A percentile compares a stretch with the other conserved stretches of the same genome.
Conservation (phyloP, 2,113 vertebrate genomes). For the Coturnix japonica region DNA sequence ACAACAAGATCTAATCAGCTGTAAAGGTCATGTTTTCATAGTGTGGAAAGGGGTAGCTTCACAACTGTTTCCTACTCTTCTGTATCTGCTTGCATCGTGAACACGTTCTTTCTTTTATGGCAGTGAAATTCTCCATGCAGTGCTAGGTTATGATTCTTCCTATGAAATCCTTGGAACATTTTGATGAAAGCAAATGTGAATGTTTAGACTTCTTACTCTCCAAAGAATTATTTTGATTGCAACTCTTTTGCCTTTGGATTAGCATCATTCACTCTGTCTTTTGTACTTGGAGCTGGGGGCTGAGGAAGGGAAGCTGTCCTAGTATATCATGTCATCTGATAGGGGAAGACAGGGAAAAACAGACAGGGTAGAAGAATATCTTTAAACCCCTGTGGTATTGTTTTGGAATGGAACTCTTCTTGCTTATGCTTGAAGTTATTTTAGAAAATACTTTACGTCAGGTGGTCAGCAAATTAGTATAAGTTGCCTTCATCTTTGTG, state of each 20-base stretch:
- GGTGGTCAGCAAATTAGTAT: not conserved
- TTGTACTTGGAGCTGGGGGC: not conserved
- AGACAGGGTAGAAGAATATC: not conserved
- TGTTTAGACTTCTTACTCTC: not conserved
- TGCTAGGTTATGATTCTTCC: not conserved
- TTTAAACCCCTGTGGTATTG: not conserved
- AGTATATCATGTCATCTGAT: not conserved
- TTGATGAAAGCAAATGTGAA: not conserved
- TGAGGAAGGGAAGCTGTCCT: not conserved
- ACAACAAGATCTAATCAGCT: not conserved
- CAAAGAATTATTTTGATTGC: not conserved
- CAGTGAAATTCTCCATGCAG: not conserved
- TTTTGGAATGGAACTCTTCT: conserved; percentile 1
- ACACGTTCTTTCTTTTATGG: not conserved
- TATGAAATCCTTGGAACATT: not conserved
- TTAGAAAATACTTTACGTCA: not conserved
- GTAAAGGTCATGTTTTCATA: not conserved
- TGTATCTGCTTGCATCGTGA: not conserved
- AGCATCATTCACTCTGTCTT: not conserved
- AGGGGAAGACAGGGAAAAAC: not conserved
- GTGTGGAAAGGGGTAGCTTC: not conserved
- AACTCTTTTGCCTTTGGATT: not conserved
- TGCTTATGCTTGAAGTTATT: not conserved
- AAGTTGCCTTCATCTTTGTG: not conserved
- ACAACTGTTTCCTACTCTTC: not conserved